Conservation (phyloP, 2,113 vertebrate genomes). For the Hemiprocne comata region DNA sequence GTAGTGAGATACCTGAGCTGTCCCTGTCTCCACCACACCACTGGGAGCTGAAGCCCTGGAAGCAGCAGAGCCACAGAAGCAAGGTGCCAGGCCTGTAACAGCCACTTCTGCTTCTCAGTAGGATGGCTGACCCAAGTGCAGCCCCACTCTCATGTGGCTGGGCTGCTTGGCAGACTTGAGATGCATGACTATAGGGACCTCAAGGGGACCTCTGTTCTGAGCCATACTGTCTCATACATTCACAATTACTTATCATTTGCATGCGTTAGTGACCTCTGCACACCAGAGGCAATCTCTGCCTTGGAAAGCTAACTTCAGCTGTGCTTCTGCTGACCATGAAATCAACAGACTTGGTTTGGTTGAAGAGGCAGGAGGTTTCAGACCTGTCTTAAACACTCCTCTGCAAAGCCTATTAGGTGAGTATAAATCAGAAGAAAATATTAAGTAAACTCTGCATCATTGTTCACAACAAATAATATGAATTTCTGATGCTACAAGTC, state of each 20-base stretch:
- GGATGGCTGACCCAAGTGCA: background rate
- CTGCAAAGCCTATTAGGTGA: background rate
- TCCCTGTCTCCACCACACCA: accelerated
- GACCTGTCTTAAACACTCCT: background rate
- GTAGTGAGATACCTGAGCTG: background rate
- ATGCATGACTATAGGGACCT: background rate
- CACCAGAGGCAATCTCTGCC: background rate
- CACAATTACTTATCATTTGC: background rate
- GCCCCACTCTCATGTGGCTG: background rate
- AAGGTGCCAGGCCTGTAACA: background rate
- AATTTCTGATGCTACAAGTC: background rate
- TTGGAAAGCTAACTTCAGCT: background rate
- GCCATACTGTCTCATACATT: background rate
- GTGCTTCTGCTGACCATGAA: background rate
- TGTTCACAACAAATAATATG: background rate
- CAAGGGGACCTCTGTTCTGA: background rate
- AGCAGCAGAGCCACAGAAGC: background rate
- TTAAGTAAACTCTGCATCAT: background rate
- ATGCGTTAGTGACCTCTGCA: background rate
- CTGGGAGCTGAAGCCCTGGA: background rate
- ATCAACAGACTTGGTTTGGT: background rate
- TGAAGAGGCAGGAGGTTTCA: background rate
- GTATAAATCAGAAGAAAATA: background rate
- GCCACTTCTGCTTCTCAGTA: background rate
- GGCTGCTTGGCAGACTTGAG: background rate